Evolutionary conservation across 2,113 vertebrate genomes (phyloP).

Genomic region (Cochlearius cochlearius): DNA sequence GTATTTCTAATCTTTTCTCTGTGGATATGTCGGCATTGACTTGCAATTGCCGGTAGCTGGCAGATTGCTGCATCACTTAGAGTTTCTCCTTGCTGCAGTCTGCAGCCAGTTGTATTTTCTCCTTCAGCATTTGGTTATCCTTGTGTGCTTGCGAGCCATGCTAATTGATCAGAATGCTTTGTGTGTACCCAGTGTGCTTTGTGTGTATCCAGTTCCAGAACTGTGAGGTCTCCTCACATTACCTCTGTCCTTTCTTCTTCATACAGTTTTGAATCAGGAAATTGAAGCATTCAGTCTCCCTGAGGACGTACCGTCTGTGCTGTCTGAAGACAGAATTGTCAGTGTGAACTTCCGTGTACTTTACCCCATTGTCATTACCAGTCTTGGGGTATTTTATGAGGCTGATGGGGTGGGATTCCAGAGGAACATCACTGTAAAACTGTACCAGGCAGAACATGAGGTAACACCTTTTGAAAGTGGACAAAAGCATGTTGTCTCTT

Average conservation of each 20-base stretch:
- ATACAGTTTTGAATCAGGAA: slow-evolving; percentile 81
- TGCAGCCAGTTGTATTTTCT: background rate
- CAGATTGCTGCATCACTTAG: background rate
- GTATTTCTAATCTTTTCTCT: background rate
- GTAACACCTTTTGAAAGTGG: slow-evolving; percentile 62
- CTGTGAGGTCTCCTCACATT: background rate
- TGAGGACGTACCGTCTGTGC: slow-evolving; percentile 70
- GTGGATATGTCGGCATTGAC: background rate
- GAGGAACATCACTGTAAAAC: slow-evolving; percentile 90
- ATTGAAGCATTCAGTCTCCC: slow-evolving; percentile 83
- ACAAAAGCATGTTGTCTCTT: background rate
- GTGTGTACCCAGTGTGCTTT: background rate
- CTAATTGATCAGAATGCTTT: background rate
- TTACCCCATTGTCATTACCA: slow-evolving; percentile 92
- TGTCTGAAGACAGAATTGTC: slow-evolving; percentile 81
- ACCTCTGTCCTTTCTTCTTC: background rate
- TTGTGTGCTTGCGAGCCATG: background rate
- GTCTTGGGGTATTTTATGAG: slow-evolving; percentile 89
- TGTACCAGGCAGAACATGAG: slow-evolving; percentile 94
- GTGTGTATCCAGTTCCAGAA: background rate
- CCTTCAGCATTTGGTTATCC: background rate
- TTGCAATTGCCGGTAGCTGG: background rate
- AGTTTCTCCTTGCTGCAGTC: background rate
- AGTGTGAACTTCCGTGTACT: slow-evolving; percentile 94
- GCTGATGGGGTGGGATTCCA: slow-evolving; percentile 75